Conservation (phyloP, 2,797 vertebrate species). For the Schizothorax lantsangensis region DNA sequence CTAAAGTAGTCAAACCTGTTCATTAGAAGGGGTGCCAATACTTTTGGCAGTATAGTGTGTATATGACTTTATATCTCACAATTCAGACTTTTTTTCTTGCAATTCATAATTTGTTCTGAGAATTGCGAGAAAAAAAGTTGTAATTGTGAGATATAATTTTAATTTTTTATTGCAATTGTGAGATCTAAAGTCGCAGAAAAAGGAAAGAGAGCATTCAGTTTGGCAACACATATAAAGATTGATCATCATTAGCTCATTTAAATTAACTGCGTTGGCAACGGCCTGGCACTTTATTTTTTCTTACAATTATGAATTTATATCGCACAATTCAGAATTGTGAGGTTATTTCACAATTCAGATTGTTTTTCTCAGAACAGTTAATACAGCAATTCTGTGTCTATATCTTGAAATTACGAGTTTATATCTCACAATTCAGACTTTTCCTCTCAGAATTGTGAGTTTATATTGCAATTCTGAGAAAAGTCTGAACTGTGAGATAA, state of each 20-base stretch:
- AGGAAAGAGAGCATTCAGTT: conserved; percentile 65
- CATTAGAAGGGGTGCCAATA: too few relatives aligned
- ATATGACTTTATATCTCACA: neutral
- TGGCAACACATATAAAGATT: conserved; percentile 65
- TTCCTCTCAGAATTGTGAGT: too few relatives aligned
- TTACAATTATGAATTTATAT: neutral
- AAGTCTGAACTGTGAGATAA: neutral
- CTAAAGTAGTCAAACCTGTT: too few relatives aligned
- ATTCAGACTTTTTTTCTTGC: neutral
- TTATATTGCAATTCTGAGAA: neutral
- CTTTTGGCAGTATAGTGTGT: too few relatives aligned
- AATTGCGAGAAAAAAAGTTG: too few relatives aligned
- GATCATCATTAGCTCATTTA: conserved; percentile 67
- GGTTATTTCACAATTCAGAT: too few relatives aligned
- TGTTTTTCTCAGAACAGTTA: too few relatives aligned
- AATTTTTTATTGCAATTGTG: too few relatives aligned
- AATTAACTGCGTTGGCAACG: conserved; percentile 55
- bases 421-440: neutral
- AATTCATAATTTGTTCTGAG: neutral
- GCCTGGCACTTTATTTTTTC: conserved; percentile 1
- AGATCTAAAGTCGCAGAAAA: neutral
- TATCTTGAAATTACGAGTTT: neutral
- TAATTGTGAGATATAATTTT: neutral
- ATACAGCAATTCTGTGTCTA: too few relatives aligned
- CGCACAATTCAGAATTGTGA: too few relatives aligned